Conservation (phyloP, 2,888 invertebrate species). For the Siphonodentalium dalli region DNA sequence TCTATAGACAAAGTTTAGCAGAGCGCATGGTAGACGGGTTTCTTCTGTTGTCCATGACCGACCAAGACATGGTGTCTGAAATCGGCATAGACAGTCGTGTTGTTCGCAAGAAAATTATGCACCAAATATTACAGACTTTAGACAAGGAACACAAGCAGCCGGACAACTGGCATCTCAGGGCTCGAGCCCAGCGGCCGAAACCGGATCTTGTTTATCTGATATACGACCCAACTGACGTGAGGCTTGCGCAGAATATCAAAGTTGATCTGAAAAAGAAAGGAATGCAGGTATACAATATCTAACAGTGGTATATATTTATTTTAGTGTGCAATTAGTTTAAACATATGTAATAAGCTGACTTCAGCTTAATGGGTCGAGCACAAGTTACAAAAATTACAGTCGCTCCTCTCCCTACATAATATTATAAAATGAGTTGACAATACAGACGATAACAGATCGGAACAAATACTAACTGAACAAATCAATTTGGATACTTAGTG, state of each 20-base stretch:
- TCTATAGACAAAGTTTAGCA: conserved; percentile 61
- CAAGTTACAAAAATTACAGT: too few species aligned
- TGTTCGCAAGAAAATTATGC: conserved; percentile 62
- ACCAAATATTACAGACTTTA: conserved; percentile 55
- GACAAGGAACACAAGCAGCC: conserved; percentile 58
- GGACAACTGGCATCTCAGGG: conserved; percentile 61
- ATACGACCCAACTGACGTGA: conserved; percentile 61
- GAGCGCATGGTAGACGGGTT: conserved; percentile 63
- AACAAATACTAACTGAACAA: too few species aligned
- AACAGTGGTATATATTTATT: background rate
- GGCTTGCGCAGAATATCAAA: conserved; percentile 60
- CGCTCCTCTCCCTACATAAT: too few species aligned
- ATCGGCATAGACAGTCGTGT: conserved; percentile 60
- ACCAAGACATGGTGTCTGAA: conserved; percentile 58
- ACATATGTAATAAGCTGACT: too few species aligned
- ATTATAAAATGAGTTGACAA: too few species aligned
- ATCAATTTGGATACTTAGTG: too few species aligned
- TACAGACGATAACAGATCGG: too few species aligned
- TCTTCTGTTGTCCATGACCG: conserved; percentile 61
- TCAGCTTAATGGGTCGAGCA: too few species aligned
- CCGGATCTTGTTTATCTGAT: conserved; percentile 57
- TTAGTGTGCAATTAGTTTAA: too few species aligned
- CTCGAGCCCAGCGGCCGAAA: conserved; percentile 53
- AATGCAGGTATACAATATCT: conserved; percentile 45
- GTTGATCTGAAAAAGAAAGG: conserved; percentile 55